Percentiles rank a stretch among this genome's conserved stretches.
These are phyloP conservation scores for Actinostola sp. DNA, from an alignment of 92 coral and sea anemone species.

Conservation along the genomic window DNA sequence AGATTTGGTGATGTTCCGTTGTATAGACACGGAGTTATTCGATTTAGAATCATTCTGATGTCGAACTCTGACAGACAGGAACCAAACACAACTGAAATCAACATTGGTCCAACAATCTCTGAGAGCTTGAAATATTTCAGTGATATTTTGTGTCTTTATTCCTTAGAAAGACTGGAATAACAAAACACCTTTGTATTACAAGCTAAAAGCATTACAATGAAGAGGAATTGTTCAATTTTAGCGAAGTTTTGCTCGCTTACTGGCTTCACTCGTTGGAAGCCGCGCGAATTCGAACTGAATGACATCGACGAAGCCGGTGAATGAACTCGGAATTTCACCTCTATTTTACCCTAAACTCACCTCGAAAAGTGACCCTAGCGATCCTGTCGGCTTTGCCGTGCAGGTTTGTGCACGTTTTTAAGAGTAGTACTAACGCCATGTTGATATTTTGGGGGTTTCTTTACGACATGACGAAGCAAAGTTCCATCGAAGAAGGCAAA, in stretches of 20 bases:
- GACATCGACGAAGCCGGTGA: slow-evolving; percentile 6
- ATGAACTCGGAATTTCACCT: slow-evolving; percentile 8
- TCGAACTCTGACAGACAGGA: slow-evolving; percentile 8
- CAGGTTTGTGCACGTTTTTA: slow-evolving; percentile 93
- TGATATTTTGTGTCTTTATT: background rate
- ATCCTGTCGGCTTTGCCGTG: slow-evolving; percentile 96
- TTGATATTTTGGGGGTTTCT: slow-evolving; percentile 48
- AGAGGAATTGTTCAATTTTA: background rate
- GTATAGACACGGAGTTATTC: slow-evolving; percentile 5
- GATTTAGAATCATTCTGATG: background rate
- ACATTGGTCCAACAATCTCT: background rate
- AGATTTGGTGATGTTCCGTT: background rate
- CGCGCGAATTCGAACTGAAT: slow-evolving; percentile 20
- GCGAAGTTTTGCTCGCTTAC: slow-evolving; percentile 9
- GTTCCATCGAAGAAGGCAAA: slow-evolving; percentile 63
- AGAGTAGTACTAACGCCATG: slow-evolving; percentile 92
- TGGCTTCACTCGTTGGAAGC: slow-evolving; percentile 7
- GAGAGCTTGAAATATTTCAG: background rate
- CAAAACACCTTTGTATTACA: background rate
- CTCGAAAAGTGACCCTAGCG: slow-evolving; percentile 98
- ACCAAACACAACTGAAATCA: background rate
- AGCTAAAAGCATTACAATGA: background rate
- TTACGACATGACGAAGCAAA: slow-evolving; percentile 86
- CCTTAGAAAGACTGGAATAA: background rate
- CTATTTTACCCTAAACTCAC: slow-evolving; percentile 55